Evolutionary conservation across 1,140 invertebrate genomes (phyloP).

Genomic region (Probaryconus sp.): DNA sequence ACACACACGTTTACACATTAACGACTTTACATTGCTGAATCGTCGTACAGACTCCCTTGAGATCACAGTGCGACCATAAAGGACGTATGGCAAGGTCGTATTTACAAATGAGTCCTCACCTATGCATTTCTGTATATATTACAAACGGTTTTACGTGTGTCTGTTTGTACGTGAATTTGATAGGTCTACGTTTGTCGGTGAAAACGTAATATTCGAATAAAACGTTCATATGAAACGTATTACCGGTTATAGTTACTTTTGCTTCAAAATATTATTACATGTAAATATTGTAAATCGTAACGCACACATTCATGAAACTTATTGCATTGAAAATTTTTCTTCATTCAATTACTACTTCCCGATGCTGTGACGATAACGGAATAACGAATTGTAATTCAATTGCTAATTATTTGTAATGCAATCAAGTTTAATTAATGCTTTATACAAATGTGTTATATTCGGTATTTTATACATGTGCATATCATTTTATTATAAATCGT

Average conservation of each 20-base stretch:
- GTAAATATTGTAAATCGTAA: too few relatives aligned
- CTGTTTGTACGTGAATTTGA: slow-evolving; percentile 48
- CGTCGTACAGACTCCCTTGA: slow-evolving; percentile 45
- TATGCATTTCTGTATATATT: slow-evolving; percentile 60
- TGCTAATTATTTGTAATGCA: too few relatives aligned
- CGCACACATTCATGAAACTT: too few relatives aligned
- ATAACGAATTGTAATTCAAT: too few relatives aligned
- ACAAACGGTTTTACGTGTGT: slow-evolving; percentile 44
- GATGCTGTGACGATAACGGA: too few relatives aligned
- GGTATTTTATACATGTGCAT: too few relatives aligned
- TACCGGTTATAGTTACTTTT: slow-evolving; percentile 23
- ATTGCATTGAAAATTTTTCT: too few relatives aligned
- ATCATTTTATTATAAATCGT: too few relatives aligned
- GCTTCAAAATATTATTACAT: slow-evolving; percentile 7
- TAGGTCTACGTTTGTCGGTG: slow-evolving; percentile 28
- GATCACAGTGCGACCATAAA: slow-evolving; percentile 54
- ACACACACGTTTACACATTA: slow-evolving; percentile 30
- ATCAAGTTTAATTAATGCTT: too few relatives aligned
- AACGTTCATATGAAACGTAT: slow-evolving; percentile 33
- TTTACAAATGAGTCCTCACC: slow-evolving; percentile 62
- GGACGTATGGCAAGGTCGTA: slow-evolving; percentile 66
- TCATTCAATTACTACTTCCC: too few relatives aligned
- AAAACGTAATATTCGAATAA: slow-evolving; percentile 37
- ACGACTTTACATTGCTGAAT: slow-evolving; percentile 48
- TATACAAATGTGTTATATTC: too few relatives aligned